These are phyloP conservation scores for Petroica traversi DNA, from an alignment of 2,113 vertebrate species.

Conservation along the genomic window DNA sequence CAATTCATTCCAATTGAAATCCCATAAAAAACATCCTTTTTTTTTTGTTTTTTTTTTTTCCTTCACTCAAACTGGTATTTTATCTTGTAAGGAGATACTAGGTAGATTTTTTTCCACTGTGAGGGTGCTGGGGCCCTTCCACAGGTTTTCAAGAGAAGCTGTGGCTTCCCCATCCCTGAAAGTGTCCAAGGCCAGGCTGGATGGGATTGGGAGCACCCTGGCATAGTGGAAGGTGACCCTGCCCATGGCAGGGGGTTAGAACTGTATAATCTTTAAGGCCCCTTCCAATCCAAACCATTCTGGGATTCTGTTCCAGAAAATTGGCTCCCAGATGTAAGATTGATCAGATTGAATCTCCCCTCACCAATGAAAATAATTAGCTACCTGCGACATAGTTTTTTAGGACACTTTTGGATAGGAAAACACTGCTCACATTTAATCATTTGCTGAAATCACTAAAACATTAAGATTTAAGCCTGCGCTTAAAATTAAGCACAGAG, in stretches of 20 bases:
- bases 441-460: background rate
- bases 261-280: background rate
- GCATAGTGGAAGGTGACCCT: background rate
- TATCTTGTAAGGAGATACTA: background rate
- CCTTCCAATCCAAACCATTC: background rate
- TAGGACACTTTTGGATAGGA: background rate
- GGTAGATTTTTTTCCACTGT: background rate
- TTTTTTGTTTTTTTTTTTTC: accelerated
- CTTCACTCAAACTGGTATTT: background rate
- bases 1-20: background rate
- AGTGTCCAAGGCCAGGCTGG: background rate
- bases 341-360: background rate
- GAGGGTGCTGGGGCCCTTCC: background rate
- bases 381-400: background rate
- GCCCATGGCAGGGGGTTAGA: background rate
- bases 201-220: background rate
- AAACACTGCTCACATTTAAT: background rate
- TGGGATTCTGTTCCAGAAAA: background rate
- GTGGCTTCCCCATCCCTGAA: background rate
- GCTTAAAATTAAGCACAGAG: constrained; percentile 9
- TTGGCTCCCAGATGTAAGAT: background rate
- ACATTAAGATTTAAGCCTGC: background rate
- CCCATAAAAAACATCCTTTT: accelerated
- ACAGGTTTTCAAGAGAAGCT: background rate
- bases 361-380: background rate